Conservation (phyloP, 2,888 invertebrate genomes). For the Liodrosophila aerea region DNA sequence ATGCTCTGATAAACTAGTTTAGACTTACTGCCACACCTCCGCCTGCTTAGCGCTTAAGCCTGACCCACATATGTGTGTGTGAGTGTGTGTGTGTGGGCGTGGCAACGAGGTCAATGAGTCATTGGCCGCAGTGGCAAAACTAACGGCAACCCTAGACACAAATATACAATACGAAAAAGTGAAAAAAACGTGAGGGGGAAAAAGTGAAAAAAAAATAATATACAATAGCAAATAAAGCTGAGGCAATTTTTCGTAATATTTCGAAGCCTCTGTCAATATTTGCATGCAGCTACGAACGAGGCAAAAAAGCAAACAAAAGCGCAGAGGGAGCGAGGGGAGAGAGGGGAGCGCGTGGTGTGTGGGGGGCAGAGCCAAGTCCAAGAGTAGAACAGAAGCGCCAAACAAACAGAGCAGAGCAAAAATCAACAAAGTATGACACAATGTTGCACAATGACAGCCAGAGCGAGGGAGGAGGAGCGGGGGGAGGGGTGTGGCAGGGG, state of each 20-base stretch:
- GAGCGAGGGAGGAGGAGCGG: background rate
- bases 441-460: conserved; percentile 52
- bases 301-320: conserved; percentile 37
- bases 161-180: conserved; percentile 6
- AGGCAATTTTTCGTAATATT: conserved; percentile 67
- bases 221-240: conserved; percentile 51
- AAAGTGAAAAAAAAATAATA: background rate
- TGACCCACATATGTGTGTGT: conserved; percentile 45
- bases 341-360: too few species aligned
- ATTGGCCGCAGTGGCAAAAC: conserved; percentile 50
- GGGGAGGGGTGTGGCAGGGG: background rate
- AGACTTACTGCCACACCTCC: background rate
- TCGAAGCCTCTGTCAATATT: conserved; percentile 74
- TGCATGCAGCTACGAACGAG: conserved; percentile 48
- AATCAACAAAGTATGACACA: conserved; percentile 73
- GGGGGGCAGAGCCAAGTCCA: conserved; percentile 24
- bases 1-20: conserved; percentile 48
- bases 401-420: conserved; percentile 58
- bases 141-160: conserved; percentile 13
- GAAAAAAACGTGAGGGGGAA: too few species aligned
- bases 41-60: background rate
- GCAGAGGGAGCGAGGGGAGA: background rate
- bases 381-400: conserved; percentile 57
- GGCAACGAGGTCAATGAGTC: conserved; percentile 73
- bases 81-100: conserved; percentile 1